A percentile compares a stretch with the other conserved stretches of the same genome.
Conservation (phyloP, 2,888 invertebrate species). For the Podotricha telesiphe region DNA sequence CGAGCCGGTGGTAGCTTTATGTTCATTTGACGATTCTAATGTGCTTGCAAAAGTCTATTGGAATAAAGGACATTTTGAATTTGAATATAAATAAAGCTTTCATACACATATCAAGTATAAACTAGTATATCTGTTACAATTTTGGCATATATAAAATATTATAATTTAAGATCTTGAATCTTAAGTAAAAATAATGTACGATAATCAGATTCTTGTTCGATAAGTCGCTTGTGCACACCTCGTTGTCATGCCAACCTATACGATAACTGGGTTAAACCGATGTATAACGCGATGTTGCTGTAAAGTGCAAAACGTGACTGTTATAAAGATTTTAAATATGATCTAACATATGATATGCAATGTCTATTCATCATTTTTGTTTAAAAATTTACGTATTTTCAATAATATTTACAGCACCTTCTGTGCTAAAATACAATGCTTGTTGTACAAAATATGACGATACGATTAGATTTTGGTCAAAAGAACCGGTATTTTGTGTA, state of each 20-base stretch:
- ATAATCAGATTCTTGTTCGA: constrained; percentile 58
- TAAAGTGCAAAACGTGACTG: constrained; percentile 24
- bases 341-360: background rate
- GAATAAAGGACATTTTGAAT: too few relatives aligned
- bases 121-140: too few relatives aligned
- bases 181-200: constrained; percentile 59
- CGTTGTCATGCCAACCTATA: constrained; percentile 43
- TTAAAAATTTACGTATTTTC: too few relatives aligned
- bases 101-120: constrained; percentile 12
- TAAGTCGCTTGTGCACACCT: constrained; percentile 49
- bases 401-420: too few relatives aligned
- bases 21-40: too few relatives aligned
- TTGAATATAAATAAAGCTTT: background rate
- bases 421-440: too few relatives aligned
- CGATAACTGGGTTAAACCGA: constrained; percentile 41
- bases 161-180: constrained; percentile 35
- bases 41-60: too few relatives aligned
- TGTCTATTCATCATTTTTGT: background rate
- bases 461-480: too few relatives aligned
- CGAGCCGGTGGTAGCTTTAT: too few relatives aligned
- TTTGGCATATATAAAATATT: constrained; percentile 44
- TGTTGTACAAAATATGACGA: too few relatives aligned
- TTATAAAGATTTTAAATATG: constrained; percentile 28
- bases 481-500: too few relatives aligned
- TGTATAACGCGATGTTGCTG: constrained; percentile 30